Evolutionary conservation across 2,113 vertebrate species (phyloP).

Genomic region (Brachyhypopomus gauderio): DNA sequence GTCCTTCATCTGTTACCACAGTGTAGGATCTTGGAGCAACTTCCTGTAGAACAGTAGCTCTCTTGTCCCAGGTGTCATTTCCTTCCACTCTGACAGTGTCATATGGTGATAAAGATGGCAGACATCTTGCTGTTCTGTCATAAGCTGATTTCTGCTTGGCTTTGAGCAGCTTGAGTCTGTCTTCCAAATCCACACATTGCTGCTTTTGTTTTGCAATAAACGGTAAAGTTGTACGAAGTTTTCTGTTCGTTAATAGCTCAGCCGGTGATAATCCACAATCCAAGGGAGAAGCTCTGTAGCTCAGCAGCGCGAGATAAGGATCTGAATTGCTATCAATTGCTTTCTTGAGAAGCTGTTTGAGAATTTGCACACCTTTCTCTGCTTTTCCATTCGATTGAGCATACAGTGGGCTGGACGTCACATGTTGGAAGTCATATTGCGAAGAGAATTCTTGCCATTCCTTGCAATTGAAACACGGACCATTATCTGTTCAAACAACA

Average conservation of each 20-base stretch:
- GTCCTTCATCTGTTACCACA: no score
- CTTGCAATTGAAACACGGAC: no score
- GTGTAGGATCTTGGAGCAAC: no score
- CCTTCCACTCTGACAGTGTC: no score
- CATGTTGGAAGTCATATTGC: conserved; percentile 16
- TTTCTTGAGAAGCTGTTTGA: conserved; percentile 46
- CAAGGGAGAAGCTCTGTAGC: conserved; percentile 33
- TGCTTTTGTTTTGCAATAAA: conserved; percentile 7
- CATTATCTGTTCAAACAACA: no score
- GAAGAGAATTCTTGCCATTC: conserved; percentile 13
- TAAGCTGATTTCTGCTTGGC: no score
- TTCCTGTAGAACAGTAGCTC: no score
- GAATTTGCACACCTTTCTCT: conserved; percentile 34
- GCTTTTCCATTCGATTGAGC: conserved; percentile 26
- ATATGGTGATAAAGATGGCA: no score
- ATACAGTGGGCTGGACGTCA: conserved; percentile 30
- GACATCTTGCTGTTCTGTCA: no score
- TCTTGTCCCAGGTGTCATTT: no score
- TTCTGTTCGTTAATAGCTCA: conserved; percentile 14
- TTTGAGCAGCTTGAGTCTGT: background rate
- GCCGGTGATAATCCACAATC: conserved; percentile 29
- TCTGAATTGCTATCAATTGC: conserved; percentile 4
- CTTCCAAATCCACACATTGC: background rate
- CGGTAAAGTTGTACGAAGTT: conserved; percentile 17
- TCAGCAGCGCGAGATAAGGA: conserved; percentile 48